These are phyloP conservation scores for Caenorhabditis latens DNA, from an alignment of 1,140 invertebrate species.

Conservation along the genomic window DNA sequence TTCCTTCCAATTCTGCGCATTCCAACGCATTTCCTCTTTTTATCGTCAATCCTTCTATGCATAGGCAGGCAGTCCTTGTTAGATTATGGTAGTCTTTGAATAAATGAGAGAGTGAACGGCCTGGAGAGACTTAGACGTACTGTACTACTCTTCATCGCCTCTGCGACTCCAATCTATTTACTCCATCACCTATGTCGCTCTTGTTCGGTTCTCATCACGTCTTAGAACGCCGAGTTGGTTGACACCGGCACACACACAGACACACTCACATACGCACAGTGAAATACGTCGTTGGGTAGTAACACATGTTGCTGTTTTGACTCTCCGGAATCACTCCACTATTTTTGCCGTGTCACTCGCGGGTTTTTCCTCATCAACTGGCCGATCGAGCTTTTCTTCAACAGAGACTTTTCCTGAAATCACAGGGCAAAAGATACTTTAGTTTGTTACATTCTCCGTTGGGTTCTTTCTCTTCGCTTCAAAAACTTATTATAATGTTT, in stretches of 20 bases:
- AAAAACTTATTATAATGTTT: conserved; percentile 28
- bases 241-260: conserved; percentile 45
- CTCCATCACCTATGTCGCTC: conserved; percentile 23
- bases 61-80: neutral
- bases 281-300: conserved; percentile 47
- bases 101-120: neutral
- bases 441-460: conserved; percentile 7
- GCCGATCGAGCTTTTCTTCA: neutral
- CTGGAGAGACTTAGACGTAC: conserved; percentile 23
- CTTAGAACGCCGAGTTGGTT: conserved; percentile 51
- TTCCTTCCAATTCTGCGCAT: conserved; percentile 30
- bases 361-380: conserved; percentile 23
- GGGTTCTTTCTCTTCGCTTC: neutral
- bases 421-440: neutral
- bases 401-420: neutral
- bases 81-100: conserved; percentile 28
- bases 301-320: conserved; percentile 56
- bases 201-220: conserved; percentile 52
- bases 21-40: conserved; percentile 43
- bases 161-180: conserved; percentile 30
- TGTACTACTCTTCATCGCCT: conserved; percentile 23
- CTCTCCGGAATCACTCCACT: conserved; percentile 38
- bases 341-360: conserved; percentile 32
- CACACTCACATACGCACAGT: conserved; percentile 40
- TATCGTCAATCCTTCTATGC: neutral